phyloP scores from a whole-genome alignment of 2,797 vertebrate genomes.

The Pampus argenteus region DNA sequence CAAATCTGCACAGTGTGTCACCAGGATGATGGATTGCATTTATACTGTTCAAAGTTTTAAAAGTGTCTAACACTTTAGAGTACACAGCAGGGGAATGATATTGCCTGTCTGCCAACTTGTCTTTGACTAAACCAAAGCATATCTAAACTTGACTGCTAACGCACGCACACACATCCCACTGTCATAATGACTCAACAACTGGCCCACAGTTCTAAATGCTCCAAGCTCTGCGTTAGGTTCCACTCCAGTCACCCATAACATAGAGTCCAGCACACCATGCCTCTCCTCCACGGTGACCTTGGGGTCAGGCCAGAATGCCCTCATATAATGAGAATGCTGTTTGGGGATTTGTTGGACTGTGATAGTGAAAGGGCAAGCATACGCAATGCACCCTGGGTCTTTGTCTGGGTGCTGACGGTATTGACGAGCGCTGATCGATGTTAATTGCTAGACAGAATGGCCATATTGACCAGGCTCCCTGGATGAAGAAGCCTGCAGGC shows the following conservation, averaged over 20 bases:
- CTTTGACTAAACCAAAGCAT: slow-evolving; percentile 50
- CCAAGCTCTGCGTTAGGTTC: slow-evolving; percentile 53
- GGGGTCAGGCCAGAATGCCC: slow-evolving; percentile 81
- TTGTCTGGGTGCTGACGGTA: slow-evolving; percentile 84
- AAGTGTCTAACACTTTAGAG: slow-evolving; percentile 60
- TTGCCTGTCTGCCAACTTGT: slow-evolving; percentile 56
- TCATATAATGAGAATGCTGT: slow-evolving; percentile 84
- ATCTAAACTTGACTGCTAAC: slow-evolving; percentile 55
- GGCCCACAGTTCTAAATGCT: slow-evolving; percentile 43
- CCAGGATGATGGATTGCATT: slow-evolving; percentile 77
- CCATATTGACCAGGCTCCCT: slow-evolving; percentile 83
- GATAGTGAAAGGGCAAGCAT: slow-evolving; percentile 79
- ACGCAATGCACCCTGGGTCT: slow-evolving; percentile 84
- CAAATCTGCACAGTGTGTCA: slow-evolving; percentile 67
- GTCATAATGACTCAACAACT: slow-evolving; percentile 66
- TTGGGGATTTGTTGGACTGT: slow-evolving; percentile 81
- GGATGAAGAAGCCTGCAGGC: slow-evolving; percentile 81
- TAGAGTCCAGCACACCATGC: slow-evolving; percentile 66
- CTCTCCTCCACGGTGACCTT: slow-evolving; percentile 75
- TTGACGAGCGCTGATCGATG: slow-evolving; percentile 87
- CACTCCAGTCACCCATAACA: slow-evolving; percentile 72
- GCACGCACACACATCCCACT: slow-evolving; percentile 20
- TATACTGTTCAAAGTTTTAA: slow-evolving; percentile 68
- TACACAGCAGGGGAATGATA: slow-evolving; percentile 54
- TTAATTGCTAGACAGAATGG: slow-evolving; percentile 88